Percentiles rank a stretch among this genome's conserved stretches.
These are phyloP conservation scores for Cirrhinus molitorella DNA, from an alignment of 2,797 vertebrate genomes.

Conservation along the genomic window DNA sequence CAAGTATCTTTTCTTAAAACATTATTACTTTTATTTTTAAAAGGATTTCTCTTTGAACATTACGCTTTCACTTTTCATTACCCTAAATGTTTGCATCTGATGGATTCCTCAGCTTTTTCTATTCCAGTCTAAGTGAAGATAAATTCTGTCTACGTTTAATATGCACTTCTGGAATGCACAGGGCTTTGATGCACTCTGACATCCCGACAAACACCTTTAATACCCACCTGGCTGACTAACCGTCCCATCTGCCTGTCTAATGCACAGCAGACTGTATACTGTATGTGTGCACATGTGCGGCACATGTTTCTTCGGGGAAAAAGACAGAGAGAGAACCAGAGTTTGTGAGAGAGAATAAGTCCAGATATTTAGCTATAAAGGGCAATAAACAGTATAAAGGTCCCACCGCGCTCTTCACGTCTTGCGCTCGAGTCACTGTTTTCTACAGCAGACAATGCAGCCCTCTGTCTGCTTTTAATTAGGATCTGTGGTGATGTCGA, in stretches of 20 bases:
- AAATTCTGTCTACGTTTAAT: slow-evolving; percentile 24
- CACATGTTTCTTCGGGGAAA: slow-evolving; percentile 20
- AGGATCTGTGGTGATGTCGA: slow-evolving; percentile 31
- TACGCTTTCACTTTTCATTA: not conserved
- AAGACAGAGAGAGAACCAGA: not conserved
- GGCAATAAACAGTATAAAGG: slow-evolving; percentile 26
- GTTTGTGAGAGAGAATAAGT: slow-evolving; percentile 6
- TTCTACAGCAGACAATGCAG: slow-evolving; percentile 32
- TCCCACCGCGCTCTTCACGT: slow-evolving; percentile 6
- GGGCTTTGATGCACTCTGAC: slow-evolving; percentile 37
- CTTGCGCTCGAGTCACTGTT: slow-evolving; percentile 33
- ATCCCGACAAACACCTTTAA: slow-evolving; percentile 35
- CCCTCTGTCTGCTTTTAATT: slow-evolving; percentile 49
- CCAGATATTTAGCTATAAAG: slow-evolving; percentile 33
- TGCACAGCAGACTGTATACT: slow-evolving; percentile 33
- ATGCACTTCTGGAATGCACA: slow-evolving; percentile 35
- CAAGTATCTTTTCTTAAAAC: not conserved
- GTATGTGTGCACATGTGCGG: not conserved
- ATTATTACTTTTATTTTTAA: not conserved
- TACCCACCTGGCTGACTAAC: slow-evolving; percentile 36
- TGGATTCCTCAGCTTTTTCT: not conserved
- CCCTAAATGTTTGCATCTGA: not conserved
- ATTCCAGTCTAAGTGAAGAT: slow-evolving; percentile 12
- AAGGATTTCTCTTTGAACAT: not conserved
- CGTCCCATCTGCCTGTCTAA: slow-evolving; percentile 41